Evolutionary conservation across 2,797 vertebrate genomes (phyloP).

Genomic region (Cyprinodon diabolis): DNA sequence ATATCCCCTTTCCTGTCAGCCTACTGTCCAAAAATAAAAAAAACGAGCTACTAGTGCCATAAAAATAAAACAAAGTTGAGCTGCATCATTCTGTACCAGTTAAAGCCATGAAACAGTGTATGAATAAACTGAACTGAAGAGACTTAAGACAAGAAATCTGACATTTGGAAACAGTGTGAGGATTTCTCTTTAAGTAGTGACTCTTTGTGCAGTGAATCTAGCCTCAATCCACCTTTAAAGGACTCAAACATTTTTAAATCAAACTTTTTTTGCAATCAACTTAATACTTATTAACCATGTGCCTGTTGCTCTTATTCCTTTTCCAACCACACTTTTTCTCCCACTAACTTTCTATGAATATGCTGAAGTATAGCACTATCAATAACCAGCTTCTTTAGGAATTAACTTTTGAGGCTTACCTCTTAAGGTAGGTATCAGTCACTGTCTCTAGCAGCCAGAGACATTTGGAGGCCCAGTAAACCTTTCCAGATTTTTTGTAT

Average conservation of each 20-base stretch:
- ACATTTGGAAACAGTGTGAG: background rate
- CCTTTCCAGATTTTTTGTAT: background rate
- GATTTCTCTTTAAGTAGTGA: background rate
- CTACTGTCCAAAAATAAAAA: no score
- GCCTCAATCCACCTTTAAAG: background rate
- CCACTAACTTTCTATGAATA: background rate
- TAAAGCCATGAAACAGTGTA: no score
- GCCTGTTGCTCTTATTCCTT: background rate
- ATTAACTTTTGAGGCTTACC: no score
- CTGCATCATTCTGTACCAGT: no score
- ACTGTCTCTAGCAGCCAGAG: no score
- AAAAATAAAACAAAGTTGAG: no score
- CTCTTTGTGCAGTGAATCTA: background rate
- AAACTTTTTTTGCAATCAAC: background rate
- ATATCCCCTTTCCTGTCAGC: no score
- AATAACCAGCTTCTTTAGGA: background rate
- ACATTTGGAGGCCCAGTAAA: background rate
- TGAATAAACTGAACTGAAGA: background rate
- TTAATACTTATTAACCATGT: background rate
- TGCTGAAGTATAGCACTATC: background rate
- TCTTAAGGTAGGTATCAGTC: no score
- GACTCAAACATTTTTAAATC: background rate
- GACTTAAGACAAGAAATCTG: background rate
- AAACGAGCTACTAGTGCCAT: no score
- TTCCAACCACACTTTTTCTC: background rate